Percentiles rank a stretch among this genome's conserved stretches.
phyloP scores from a whole-genome alignment of 2,797 vertebrate species.

The Psittacula echo region DNA sequence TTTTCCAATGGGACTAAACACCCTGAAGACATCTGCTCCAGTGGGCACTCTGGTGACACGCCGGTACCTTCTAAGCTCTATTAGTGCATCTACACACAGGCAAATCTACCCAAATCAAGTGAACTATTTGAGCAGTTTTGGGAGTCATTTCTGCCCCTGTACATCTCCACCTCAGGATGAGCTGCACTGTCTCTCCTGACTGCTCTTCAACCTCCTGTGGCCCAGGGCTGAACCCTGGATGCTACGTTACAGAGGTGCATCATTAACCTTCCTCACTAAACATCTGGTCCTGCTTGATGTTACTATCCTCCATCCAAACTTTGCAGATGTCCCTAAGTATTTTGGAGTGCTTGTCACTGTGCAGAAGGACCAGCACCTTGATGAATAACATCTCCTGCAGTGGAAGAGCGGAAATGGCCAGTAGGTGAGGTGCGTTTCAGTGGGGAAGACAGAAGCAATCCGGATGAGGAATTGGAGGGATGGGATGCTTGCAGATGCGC shows the following conservation, averaged over 20 bases:
- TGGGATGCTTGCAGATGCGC: slow-evolving; percentile 16
- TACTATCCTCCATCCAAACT: background rate
- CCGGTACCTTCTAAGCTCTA: background rate
- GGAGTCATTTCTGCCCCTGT: background rate
- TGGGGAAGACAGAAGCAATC: background rate
- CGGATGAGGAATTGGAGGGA: background rate
- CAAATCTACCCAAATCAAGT: background rate
- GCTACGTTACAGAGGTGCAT: background rate
- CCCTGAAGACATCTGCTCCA: background rate
- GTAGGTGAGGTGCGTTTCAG: background rate
- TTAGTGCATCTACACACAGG: no score
- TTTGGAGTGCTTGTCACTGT: background rate
- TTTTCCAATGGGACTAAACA: background rate
- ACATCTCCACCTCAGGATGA: background rate
- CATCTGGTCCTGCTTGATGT: slow-evolving; percentile 4
- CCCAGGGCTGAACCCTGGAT: background rate
- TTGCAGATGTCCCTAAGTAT: background rate
- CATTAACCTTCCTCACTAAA: background rate
- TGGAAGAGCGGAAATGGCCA: background rate
- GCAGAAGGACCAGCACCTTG: slow-evolving; percentile 12
- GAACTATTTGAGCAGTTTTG: background rate
- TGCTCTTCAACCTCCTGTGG: background rate
- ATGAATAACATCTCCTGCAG: background rate
- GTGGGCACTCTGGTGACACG: background rate
- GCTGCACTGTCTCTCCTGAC: background rate